Conservation (phyloP, 2,113 vertebrate species). For the Parotia lawesii region DNA sequence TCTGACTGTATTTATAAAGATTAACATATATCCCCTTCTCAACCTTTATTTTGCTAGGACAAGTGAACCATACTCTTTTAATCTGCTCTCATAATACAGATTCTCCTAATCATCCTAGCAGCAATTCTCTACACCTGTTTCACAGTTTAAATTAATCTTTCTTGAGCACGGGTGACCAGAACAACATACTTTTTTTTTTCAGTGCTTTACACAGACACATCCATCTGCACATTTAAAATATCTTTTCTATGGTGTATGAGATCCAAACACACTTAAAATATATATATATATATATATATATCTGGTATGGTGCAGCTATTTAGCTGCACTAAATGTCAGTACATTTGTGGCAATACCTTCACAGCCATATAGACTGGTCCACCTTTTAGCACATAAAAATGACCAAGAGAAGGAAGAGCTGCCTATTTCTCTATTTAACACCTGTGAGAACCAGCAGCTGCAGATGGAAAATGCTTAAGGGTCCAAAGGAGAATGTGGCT, state of each 20-base stretch:
- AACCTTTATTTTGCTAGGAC: constrained; percentile 64
- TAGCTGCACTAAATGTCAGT: background rate
- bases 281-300: background rate
- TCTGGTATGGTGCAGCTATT: background rate
- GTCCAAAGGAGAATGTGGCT: background rate
- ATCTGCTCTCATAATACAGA: constrained; percentile 61
- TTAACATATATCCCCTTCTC: constrained; percentile 62
- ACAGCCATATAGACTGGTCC: accelerated
- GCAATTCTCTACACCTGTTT: constrained; percentile 44
- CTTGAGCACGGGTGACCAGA: background rate
- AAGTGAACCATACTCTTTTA: constrained; percentile 62
- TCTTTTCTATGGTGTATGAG: background rate
- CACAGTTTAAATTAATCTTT: constrained; percentile 33
- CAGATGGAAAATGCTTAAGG: background rate
- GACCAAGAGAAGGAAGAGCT: background rate
- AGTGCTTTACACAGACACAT: background rate
- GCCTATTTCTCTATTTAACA: background rate
- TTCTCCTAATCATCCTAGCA: constrained; percentile 43
- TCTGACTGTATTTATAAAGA: constrained; percentile 59
- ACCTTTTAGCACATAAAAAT: background rate
- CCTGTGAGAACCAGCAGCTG: background rate
- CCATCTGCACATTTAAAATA: background rate
- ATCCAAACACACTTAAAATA: background rate
- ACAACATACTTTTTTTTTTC: background rate
- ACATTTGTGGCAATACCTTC: background rate